Conservation (phyloP, 2,888 invertebrate genomes). For the Troides helena region DNA sequence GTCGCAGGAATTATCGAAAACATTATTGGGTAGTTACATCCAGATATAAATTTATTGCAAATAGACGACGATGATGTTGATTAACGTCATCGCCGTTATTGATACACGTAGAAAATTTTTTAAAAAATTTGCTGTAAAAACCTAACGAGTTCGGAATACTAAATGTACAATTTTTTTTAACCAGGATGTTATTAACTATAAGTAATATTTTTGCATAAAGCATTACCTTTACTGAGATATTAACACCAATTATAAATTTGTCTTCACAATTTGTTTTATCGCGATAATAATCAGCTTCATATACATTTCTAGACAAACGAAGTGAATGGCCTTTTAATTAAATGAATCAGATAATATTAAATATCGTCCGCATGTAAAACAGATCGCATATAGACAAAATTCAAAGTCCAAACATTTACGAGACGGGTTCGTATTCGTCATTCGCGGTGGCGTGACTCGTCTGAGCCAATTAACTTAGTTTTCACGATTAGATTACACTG, state of each 20-base stretch:
- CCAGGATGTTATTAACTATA: too few species aligned
- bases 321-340: constrained; percentile 32
- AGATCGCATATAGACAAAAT: constrained; percentile 28
- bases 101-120: too few species aligned
- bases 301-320: neutral
- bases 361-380: constrained; percentile 30
- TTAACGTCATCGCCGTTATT: too few species aligned
- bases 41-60: too few species aligned
- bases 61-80: too few species aligned
- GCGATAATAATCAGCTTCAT: neutral
- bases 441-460: constrained; percentile 68
- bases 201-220: too few species aligned
- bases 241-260: neutral
- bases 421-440: constrained; percentile 58
- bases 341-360: constrained; percentile 34
- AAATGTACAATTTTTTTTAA: too few species aligned
- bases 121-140: too few species aligned
- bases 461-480: constrained; percentile 61
- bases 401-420: constrained; percentile 57
- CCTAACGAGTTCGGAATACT: too few species aligned
- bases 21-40: too few species aligned
- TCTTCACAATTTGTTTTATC: neutral
- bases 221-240: neutral
- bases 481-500: constrained; percentile 63
- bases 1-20: too few species aligned